phyloP scores from a whole-genome alignment of 2,113 vertebrate species.

The Halcyon senegalensis region DNA sequence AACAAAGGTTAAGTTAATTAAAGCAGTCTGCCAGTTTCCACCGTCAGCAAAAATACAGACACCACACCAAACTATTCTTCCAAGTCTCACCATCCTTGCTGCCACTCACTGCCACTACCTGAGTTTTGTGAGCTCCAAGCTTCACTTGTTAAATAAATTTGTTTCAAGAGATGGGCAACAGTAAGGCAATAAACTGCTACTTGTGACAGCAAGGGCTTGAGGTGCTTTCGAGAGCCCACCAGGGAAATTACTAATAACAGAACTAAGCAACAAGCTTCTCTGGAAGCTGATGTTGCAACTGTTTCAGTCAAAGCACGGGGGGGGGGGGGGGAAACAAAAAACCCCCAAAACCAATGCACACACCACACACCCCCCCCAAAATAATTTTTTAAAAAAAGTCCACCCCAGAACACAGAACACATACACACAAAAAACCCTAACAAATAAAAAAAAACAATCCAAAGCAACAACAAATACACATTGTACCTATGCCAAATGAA shows the following conservation, averaged over 20 bases:
- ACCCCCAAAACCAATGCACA: too few relatives aligned
- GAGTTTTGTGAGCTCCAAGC: neutral
- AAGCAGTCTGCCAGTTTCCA: neutral
- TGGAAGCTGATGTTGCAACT: neutral
- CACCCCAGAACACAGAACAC: too few relatives aligned
- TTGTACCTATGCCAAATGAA: neutral
- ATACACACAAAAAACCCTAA: too few relatives aligned
- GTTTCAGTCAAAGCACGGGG: neutral
- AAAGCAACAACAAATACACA: neutral
- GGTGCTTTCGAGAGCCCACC: neutral
- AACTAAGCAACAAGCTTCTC: neutral
- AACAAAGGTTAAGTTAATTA: neutral
- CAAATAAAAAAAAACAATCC: too few relatives aligned
- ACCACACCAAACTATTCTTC: neutral
- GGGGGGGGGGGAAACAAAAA: too few relatives aligned
- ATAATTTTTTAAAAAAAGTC: neutral
- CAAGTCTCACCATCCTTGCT: neutral
- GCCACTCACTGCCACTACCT: rapidly evolving
- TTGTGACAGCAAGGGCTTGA: neutral
- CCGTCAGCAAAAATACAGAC: neutral
- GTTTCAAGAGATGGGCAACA: neutral
- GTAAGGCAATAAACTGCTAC: neutral
- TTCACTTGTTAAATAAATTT: neutral
- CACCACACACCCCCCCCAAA: too few relatives aligned
- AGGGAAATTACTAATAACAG: neutral